Conservation (phyloP, 2,113 vertebrate genomes). For the Australoheros scitulus region DNA sequence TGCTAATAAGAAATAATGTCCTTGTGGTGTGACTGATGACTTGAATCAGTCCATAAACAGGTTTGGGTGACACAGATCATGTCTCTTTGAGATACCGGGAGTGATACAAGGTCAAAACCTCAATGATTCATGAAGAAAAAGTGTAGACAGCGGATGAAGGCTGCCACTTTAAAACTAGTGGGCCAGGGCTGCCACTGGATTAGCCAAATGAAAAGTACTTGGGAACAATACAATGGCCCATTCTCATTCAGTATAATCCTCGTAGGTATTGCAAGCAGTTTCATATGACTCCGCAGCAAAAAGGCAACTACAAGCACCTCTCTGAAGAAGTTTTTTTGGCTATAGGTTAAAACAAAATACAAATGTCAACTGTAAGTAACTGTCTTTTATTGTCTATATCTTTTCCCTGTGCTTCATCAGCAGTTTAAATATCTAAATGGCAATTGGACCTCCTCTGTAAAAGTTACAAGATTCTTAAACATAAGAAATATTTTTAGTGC, state of each 20-base stretch:
- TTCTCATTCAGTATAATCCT: slow-evolving; percentile 79
- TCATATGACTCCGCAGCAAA: slow-evolving; percentile 81
- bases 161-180: slow-evolving; percentile 34
- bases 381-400: slow-evolving; percentile 6
- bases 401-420: background rate
- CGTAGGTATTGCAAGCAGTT: slow-evolving; percentile 79
- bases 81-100: background rate
- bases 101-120: background rate
- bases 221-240: slow-evolving; percentile 76
- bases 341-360: slow-evolving; percentile 52
- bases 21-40: background rate
- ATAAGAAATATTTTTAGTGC: background rate
- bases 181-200: slow-evolving; percentile 69
- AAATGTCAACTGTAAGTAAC: slow-evolving; percentile 82
- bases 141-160: slow-evolving; percentile 32
- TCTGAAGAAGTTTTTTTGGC: slow-evolving; percentile 45
- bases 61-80: background rate
- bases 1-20: slow-evolving; percentile 7
- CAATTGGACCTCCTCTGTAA: background rate
- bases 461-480: background rate
- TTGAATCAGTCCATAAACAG: background rate
- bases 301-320: slow-evolving; percentile 55
- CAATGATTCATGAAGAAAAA: slow-evolving; percentile 3
- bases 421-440: background rate
- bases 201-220: slow-evolving; percentile 69